Base-by-base conservation (phyloP, 2,113 vertebrate species). In the Genyomyrus donnyi region DNA sequence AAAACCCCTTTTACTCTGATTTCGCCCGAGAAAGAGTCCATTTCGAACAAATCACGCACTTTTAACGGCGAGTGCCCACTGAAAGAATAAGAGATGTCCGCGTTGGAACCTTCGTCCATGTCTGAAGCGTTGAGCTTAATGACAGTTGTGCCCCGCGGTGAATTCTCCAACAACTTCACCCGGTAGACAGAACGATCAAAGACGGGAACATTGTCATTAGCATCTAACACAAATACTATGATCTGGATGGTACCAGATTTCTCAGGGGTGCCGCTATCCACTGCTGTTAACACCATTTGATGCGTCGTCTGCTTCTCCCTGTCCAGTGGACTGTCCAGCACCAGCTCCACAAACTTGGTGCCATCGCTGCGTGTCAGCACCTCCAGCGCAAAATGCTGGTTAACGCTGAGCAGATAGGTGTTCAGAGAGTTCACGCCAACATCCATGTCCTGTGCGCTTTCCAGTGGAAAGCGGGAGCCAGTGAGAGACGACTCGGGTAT, bases 1-100 rank as follows among this genome's bases (percentile, higher is more conserved):
- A 96, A 93, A 52, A 94, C 90, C 1, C 96, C 96, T 88, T 95
- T 95, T 19, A 96, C 95, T 93, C 94, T 93, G 46, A 96, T 95
- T 84, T 96, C 95, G 1, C 95, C 96, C 0, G 95, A 94, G 85
- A 92, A 93, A 11, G 95, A 46, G 84, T 96, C 95, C 4, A 96
- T 94, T 42, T 91, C 91, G 91, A 96, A 96, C 1, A 96, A 92
- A 90, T 96, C 94, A 84, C 95, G 94, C 91, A 95, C 94, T 91
- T 94, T 95, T 39, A 95, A 89, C 31, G 95, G 94, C 6, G 94
- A 94, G 91, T 95, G 95, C 50, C 95, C 95, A 27, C 95, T 95
- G 91, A 96, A 96, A 0, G 94, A 95, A 21, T 95, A 96, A 0
- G 91, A 93, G 56, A 96, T 94, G 21, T 96, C 94, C 9, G 94